Evolutionary conservation across 1,140 invertebrate species (phyloP), one percentile per base, ranked within the genome.

Genomic region (Halesus radiatus): DNA sequence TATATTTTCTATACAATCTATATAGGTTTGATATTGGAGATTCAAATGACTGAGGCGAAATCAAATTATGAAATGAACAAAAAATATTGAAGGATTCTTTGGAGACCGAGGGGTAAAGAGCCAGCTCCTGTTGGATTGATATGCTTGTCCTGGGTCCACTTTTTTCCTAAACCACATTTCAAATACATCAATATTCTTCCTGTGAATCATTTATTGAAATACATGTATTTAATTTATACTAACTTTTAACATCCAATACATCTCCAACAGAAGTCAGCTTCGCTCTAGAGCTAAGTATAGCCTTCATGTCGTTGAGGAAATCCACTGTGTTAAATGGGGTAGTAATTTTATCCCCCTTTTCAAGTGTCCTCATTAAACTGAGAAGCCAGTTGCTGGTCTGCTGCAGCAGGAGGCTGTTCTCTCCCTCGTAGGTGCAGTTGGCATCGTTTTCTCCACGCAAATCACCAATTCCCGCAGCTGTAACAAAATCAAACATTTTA

Each of bases 401-500:
- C 85, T 97, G 96, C 29, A 96, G 90, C 1, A 98, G 87, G 0
- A 97, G 94, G 87, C 96, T 96, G 88, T 97, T 97, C 85, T 97
- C 96, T 23, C 96, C 96, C 88, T 98, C 96, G 85, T 96, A 97
- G 0, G 96, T 97, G 85, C 94, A 95, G 82, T 95, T 96, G 8
- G 95, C 95, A 88, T 98, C 96, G 87, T 96, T 95, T 85, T 96
- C 95, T 84, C 95, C 92, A 18, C 95, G 90, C 7, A 96, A 85
- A 50, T 93, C 92, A 37, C 95, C 95, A 20, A 97, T 86, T 45
- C 93, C 92, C 15, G 94, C 90, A 18, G 92, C 92, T 93, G 81
- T 32, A 82, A 75, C 78, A 86, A 85, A 74, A 83, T 76, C 52
- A 53, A 29, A 29, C 26, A 29, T 29, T 5, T 29, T 5, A 3